Evolutionary conservation across 2,113 vertebrate species (phyloP).

Genomic region (Lipophrys pholis): DNA sequence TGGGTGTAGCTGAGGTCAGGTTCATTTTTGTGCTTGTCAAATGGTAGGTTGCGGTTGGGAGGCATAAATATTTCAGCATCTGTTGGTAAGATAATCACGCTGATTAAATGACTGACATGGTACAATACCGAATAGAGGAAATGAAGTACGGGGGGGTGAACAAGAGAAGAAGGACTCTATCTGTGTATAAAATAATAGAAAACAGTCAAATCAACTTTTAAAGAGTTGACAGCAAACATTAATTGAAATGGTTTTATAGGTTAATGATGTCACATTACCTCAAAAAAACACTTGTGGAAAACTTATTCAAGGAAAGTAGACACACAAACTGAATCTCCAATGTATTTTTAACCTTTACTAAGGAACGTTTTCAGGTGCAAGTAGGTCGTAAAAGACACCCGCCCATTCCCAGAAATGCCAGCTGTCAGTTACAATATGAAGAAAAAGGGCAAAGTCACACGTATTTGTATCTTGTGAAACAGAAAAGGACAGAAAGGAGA

Average conservation of each 20-base stretch:
- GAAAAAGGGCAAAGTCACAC: slow-evolving; percentile 48
- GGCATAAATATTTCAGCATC: slow-evolving; percentile 69
- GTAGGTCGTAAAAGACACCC: slow-evolving; percentile 7
- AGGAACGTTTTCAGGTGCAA: slow-evolving; percentile 19
- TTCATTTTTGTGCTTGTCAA: slow-evolving; percentile 45
- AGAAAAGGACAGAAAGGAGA: background rate
- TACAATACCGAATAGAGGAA: slow-evolving; percentile 10
- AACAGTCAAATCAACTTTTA: no score
- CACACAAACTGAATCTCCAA: background rate
- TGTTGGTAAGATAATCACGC: slow-evolving; percentile 62
- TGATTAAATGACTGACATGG: slow-evolving; percentile 48
- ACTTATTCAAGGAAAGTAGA: background rate
- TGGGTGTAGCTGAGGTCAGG: slow-evolving; percentile 13
- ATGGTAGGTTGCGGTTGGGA: slow-evolving; percentile 58
- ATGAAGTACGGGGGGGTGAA: slow-evolving; percentile 18
- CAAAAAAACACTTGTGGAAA: no score
- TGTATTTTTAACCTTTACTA: slow-evolving; percentile 49
- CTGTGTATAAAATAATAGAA: background rate
- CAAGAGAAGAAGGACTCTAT: background rate
- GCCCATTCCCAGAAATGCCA: slow-evolving; percentile 43
- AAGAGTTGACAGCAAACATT: no score
- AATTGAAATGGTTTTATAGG: no score
- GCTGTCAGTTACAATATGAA: slow-evolving; percentile 32
- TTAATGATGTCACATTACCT: no score
- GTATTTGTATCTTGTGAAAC: slow-evolving; percentile 17